Base-by-base conservation (phyloP, 2,888 invertebrate species). In the Siphlonurus alternatus region DNA sequence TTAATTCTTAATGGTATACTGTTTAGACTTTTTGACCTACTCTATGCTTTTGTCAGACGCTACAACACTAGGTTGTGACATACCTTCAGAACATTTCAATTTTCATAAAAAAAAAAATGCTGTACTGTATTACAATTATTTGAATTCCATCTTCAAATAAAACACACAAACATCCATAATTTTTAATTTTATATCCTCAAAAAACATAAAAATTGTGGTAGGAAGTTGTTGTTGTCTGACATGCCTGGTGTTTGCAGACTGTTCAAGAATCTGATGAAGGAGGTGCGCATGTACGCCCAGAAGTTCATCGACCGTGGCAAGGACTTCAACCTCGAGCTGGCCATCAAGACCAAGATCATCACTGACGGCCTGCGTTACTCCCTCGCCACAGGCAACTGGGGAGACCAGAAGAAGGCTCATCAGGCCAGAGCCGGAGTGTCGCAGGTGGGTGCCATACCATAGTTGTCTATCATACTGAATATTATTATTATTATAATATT, bases 401-500 rank as follows among this genome's bases (percentile, higher is more conserved):
- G 99, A 61, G 99, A 99, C 75, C 99, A 99, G 78, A 99, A 99
- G 77, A 99, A 99, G 75, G 99, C 99, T 65, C 98, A 99, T 85
- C 95, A 96, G 78, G 97, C 94, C 23, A 81, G 96, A 77, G 95
- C 95, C 70, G 96, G 96, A 61, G 96, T 96, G 24, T 93, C 94
- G 61, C 87, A 88, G 80, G 83, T 82, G 67, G 65, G 66, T n/a
- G n/a, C n/a, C n/a, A n/a, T 61, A n/a, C 19, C 23, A 59, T 66
- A 2, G 23, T 22, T n/a, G 2, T 15, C 19, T 10, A n/a, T 20
- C 15, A 19, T n/a, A 59, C 18, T 59, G n/a, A 15, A 2, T 54
- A 19, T 20, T 20, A 20, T 22, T 20, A 22, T 20, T 1, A 7
- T 54, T 20, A 54, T 54, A 7, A 3, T 54, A 2, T 54, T 54